Percentiles rank a stretch among this genome's conserved stretches.
These are phyloP conservation scores for Atopsyche davidsoni DNA, from an alignment of 1,140 invertebrate species.

Conservation along the genomic window DNA sequence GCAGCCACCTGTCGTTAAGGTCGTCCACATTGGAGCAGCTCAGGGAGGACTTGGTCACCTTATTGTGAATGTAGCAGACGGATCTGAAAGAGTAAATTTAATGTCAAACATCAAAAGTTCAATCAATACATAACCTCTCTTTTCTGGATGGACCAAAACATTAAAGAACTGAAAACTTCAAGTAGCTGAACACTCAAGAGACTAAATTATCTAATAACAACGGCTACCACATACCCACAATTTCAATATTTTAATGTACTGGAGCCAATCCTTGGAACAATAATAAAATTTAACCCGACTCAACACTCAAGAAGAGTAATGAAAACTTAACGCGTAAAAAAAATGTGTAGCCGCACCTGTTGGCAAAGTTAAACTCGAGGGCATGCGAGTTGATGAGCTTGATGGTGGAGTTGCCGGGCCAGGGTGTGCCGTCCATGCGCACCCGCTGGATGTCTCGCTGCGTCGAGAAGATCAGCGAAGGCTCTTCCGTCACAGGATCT, in stretches of 20 bases:
- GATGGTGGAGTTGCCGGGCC: constrained; percentile 40
- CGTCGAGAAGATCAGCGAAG: constrained; percentile 51
- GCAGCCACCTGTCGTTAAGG: constrained; percentile 49
- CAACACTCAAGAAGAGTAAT: too few species aligned
- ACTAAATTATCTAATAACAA: too few species aligned
- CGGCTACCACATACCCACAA: too few species aligned
- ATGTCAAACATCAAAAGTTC: too few species aligned
- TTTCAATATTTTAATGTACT: too few species aligned
- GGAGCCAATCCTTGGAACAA: too few species aligned
- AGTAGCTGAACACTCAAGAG: too few species aligned
- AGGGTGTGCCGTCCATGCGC: constrained; percentile 47
- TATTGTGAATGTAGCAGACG: constrained; percentile 63
- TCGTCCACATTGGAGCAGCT: constrained; percentile 58
- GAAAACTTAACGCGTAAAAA: too few species aligned
- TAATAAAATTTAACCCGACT: too few species aligned
- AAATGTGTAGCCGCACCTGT: constrained; percentile 22
- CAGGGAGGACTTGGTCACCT: constrained; percentile 46
- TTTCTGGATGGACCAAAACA: too few species aligned
- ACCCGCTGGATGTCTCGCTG: constrained; percentile 48
- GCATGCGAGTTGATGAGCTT: constrained; percentile 43
- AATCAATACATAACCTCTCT: too few species aligned
- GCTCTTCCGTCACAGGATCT: constrained; percentile 49
- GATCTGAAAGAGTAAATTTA: constrained; percentile 48
- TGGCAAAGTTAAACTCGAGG: constrained; percentile 43
- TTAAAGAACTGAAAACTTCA: too few species aligned